Evolutionary conservation across 1,140 invertebrate species (phyloP).

Genomic region (Tachypleus tridentatus): DNA sequence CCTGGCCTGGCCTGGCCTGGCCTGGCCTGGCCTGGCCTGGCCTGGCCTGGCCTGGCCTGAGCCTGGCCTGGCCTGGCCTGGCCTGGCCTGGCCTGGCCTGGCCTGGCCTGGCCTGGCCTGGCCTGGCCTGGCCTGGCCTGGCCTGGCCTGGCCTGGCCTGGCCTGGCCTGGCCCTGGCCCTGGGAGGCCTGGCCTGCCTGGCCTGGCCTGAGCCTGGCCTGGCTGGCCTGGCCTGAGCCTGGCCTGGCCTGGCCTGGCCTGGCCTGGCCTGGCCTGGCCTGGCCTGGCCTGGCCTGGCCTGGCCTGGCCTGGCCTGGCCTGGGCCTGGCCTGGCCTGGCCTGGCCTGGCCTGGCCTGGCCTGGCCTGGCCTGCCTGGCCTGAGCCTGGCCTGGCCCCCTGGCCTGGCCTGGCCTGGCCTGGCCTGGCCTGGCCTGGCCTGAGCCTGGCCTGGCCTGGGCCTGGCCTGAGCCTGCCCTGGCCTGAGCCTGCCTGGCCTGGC

Average conservation of each 20-base stretch:
- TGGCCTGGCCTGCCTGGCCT: too few species aligned
- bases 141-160: slow-evolving; percentile 25
- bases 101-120: slow-evolving; percentile 26
- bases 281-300: slow-evolving; percentile 24
- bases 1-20: slow-evolving; percentile 18
- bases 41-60: slow-evolving; percentile 24
- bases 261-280: slow-evolving; percentile 26
- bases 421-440: slow-evolving; percentile 23
- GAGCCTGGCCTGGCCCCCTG: slow-evolving; percentile 20
- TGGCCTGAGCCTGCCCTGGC: slow-evolving; percentile 23
- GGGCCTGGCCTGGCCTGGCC: slow-evolving; percentile 24
- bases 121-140: slow-evolving; percentile 24
- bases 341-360: slow-evolving; percentile 24
- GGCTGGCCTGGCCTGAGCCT: too few species aligned
- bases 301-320: slow-evolving; percentile 24
- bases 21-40: slow-evolving; percentile 25
- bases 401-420: slow-evolving; percentile 21
- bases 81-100: slow-evolving; percentile 26
- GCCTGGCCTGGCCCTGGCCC: slow-evolving; percentile 19
- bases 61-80: slow-evolving; percentile 24
- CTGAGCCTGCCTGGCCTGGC: too few species aligned
- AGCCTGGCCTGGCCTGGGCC: slow-evolving; percentile 24
- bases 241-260: slow-evolving; percentile 22
- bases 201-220: slow-evolving; percentile 10
- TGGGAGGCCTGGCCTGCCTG: too few species aligned